Conservation (phyloP, 64 coral and sea anemone species). For the Actinia equina region DNA sequence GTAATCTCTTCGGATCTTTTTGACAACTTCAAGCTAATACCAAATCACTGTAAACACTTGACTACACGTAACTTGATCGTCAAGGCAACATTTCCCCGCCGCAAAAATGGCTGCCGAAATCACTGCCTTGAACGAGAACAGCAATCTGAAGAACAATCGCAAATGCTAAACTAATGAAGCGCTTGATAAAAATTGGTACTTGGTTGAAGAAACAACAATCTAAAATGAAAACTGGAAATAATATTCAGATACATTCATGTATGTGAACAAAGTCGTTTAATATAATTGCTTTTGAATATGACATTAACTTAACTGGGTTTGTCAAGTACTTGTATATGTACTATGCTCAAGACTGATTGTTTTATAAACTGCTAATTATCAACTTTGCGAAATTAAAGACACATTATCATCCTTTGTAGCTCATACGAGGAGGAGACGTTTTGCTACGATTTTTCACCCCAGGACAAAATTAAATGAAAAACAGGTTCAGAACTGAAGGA, state of each 20-base stretch:
- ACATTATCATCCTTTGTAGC: not conserved
- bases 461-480: not conserved
- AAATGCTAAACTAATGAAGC: too few relatives aligned
- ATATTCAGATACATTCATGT: not conserved
- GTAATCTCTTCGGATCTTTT: not conserved
- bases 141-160: too few relatives aligned
- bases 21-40: not conserved
- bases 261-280: not conserved
- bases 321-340: too few relatives aligned
- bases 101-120: too few relatives aligned
- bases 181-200: not conserved
- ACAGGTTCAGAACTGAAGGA: not conserved
- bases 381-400: not conserved
- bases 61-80: not conserved
- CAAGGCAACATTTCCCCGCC: not conserved
- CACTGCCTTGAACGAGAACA: too few relatives aligned
- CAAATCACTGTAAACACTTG: not conserved
- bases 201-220: not conserved
- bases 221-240: not conserved
- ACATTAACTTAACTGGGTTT: not conserved
- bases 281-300: not conserved
- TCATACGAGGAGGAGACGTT: not conserved
- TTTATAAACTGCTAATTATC: not conserved
- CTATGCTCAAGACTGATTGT: too few relatives aligned
- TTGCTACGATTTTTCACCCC: not conserved